Base-by-base conservation (phyloP, 2,797 vertebrate species). In the Sebastes vulpes region DNA sequence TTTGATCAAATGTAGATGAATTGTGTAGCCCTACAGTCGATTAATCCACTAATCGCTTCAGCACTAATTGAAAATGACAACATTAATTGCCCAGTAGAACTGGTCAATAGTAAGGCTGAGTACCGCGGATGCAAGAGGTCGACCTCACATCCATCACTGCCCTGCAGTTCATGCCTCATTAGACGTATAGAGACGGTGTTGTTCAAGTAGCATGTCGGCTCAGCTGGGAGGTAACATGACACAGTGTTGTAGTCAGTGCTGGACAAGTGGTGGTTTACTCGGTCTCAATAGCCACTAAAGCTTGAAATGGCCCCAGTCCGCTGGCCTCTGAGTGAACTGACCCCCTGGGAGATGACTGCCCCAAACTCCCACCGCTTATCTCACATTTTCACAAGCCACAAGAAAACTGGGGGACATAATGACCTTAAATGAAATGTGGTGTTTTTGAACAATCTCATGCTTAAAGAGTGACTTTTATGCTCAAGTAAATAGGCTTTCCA, bases 271-370 rank as follows among this genome's bases (percentile, higher is more conserved):
- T 32, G 74, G 50, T 79, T 52, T 56, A 72, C 66, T 72, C 70
- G 54, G 72, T 74, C 75, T 69, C 85, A 74, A 79, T 31, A 21
- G 81, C 81, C 82, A 86, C 93, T 92, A 87, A 92, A 87, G 85
- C 81, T 79, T 94, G 85, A 93, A 94, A 88, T 87, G 81, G 90
- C 78, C 84, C 89, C 79, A 89, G 92, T 92, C 87, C 85, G 21
- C 66, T 93, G 93, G 84, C 94, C 94, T 87, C 85, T 53, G 75
- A 54, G 72, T 95, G 94, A 96, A 95, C 95, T 83, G 85, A 82
- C 86, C 90, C 72, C 92, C 87, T 60, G 91, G 89, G 92, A 94
- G 57, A 83, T 57, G 57, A 66, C 72, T 64, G 80, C 28, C 71
- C 52, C 64, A 75, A 82, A 70, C 75, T 92, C 88, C 85, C 79